Base-by-base conservation (phyloP, 2,888 invertebrate genomes). In the Boloria euphrosyne region DNA sequence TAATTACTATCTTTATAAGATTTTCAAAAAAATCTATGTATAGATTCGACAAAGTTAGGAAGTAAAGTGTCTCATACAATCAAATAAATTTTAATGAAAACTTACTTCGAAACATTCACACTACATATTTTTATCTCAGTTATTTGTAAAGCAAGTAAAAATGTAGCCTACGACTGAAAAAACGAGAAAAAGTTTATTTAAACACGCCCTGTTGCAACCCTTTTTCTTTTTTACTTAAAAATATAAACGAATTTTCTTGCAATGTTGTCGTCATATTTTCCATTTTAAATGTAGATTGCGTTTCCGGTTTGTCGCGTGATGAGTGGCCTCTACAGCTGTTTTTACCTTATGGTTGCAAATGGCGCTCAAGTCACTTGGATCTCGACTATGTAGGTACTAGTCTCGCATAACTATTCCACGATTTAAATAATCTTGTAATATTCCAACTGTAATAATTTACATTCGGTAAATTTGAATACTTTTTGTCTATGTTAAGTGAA, bases 271-370 rank as follows among this genome's bases (percentile, higher is more conserved):
- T 38, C 49, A 14, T 50, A 38, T 50, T 59, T 57, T 59, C 49
- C 59, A 50, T 50, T 59, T 50, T 50, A 50, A 50, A 59, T 59
- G 59, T 38, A 50, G 59, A 59, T 50, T 59, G 49, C 50, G 49
- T 50, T 59, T 59, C 59, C 59, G 59, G 59, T 59, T 49, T 50
- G 50, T 38, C 59, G 59, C 59, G 50, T 59, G 59, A 59, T 7
- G 59, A 59, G 59, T 59, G 38, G 31, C 59, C 49, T 50, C 49
- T 38, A 59, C 59, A 59, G 3, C 31, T 38, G 49, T 59, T 59
- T 59, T 50, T 38, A 59, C 59, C 59, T 50, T 59, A 59, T 50
- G 59, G 31, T 59, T 13, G 59, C 17, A 59, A 59, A 38, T 38
- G 38, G 49, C 18, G 10, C 59, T 59, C 17, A 17, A 49, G 59